Evolutionary conservation across 2,888 invertebrate species (phyloP).

Genomic region (Cheiracanthium punctorium): DNA sequence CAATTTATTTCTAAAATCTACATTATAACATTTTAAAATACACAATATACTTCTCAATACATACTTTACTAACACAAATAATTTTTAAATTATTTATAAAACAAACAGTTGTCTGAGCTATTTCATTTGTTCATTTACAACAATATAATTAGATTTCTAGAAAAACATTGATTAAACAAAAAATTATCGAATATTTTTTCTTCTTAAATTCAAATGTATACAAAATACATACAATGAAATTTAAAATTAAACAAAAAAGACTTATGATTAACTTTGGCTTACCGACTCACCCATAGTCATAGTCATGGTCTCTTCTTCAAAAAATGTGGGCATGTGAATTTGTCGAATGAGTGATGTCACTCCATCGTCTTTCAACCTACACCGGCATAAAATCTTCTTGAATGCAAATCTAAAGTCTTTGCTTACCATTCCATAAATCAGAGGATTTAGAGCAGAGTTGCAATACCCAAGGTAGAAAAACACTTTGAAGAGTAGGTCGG

Average conservation of each 20-base stretch:
- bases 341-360: slow-evolving; percentile 72
- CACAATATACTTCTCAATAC: too few relatives aligned
- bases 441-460: slow-evolving; percentile 96
- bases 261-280: slow-evolving; percentile 33
- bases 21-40: too few relatives aligned
- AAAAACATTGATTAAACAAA: too few relatives aligned
- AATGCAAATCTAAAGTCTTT: slow-evolving; percentile 96
- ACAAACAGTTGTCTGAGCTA: too few relatives aligned
- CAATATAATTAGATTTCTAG: too few relatives aligned
- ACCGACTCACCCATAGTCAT: not conserved
- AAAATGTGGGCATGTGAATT: slow-evolving; percentile 73
- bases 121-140: too few relatives aligned
- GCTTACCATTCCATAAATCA: slow-evolving; percentile 95
- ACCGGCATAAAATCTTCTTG: slow-evolving; percentile 90
- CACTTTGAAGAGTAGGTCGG: slow-evolving; percentile 76
- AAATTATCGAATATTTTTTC: too few relatives aligned
- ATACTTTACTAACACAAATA: too few relatives aligned
- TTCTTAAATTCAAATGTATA: not conserved
- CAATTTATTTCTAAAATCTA: too few relatives aligned
- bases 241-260: not conserved
- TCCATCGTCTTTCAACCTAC: slow-evolving; percentile 72
- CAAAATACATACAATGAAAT: not conserved
- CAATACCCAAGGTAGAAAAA: slow-evolving; percentile 93
- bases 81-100: too few relatives aligned
- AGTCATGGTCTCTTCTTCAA: slow-evolving; percentile 69